These are phyloP conservation scores for Argyra leucocephala DNA, from an alignment of 2,888 invertebrate species.

Conservation along the genomic window DNA sequence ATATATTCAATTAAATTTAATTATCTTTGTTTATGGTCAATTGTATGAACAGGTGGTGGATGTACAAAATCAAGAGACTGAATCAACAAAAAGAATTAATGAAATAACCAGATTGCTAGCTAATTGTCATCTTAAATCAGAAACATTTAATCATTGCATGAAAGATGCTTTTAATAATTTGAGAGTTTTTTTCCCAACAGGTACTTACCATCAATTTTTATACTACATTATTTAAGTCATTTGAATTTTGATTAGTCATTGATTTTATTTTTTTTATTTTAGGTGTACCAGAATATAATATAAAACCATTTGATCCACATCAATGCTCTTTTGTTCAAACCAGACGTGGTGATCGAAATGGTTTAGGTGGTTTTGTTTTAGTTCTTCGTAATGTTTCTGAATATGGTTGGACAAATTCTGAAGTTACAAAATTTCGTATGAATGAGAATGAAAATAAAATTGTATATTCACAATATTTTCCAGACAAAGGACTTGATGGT, in stretches of 20 bases:
- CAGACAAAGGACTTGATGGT: slow-evolving; percentile 66
- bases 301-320: slow-evolving; percentile 72
- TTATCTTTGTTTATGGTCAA: neutral
- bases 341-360: slow-evolving; percentile 51
- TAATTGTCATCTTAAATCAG: slow-evolving; percentile 52
- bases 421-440: slow-evolving; percentile 65
- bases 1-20: too few relatives aligned
- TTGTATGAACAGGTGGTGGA: neutral
- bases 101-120: slow-evolving; percentile 44
- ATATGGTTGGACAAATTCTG: slow-evolving; percentile 65
- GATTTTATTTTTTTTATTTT: slow-evolving; percentile 22
- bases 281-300: slow-evolving; percentile 64
- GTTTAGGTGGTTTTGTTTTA: slow-evolving; percentile 59
- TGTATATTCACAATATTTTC: slow-evolving; percentile 71
- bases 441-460: slow-evolving; percentile 56
- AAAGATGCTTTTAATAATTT: slow-evolving; percentile 62
- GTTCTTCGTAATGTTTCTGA: slow-evolving; percentile 65
- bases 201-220: slow-evolving; percentile 37
- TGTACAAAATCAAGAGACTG: neutral
- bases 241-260: too few relatives aligned
- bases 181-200: slow-evolving; percentile 60
- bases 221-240: slow-evolving; percentile 9
- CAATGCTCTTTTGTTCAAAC: slow-evolving; percentile 57
- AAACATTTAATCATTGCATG: slow-evolving; percentile 63
- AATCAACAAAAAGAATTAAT: slow-evolving; percentile 20